Evolutionary conservation across 2,797 vertebrate genomes (phyloP).

Genomic region (Aulostomus chinensis): DNA sequence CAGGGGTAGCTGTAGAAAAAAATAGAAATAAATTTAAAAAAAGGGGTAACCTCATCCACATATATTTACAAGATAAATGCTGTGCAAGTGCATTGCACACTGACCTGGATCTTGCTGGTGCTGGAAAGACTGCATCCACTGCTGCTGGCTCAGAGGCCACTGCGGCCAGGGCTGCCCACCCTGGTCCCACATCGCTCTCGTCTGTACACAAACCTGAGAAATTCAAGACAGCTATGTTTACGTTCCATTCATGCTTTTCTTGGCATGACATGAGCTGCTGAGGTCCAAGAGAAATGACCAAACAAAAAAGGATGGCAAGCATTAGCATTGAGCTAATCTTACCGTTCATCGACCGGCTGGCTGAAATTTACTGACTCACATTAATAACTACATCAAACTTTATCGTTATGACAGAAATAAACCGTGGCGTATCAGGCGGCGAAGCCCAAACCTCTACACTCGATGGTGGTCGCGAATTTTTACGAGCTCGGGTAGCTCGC

Average conservation of each 20-base stretch:
- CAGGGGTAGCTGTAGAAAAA: no score
- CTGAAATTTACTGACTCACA: no score
- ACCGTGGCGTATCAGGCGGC: background rate
- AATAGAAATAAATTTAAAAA: no score
- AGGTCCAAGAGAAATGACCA: background rate
- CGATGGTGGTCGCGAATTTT: background rate
- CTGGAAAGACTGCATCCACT: constrained; percentile 99
- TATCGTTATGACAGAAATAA: constrained; percentile 7
- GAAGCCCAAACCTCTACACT: background rate
- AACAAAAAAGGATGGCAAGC: background rate
- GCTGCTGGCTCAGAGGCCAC: constrained; percentile 98
- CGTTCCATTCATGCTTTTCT: no score
- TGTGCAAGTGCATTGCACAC: constrained; percentile 40
- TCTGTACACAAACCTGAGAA: constrained; percentile 56
- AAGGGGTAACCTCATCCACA: no score
- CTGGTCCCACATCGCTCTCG: constrained; percentile 95
- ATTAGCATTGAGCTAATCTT: constrained; percentile 31
- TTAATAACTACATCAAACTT: no score
- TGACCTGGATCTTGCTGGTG: constrained; percentile 98
- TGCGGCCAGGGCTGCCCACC: constrained; percentile 99
- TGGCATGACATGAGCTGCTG: background rate
- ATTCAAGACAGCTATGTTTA: background rate
- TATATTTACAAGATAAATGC: background rate
- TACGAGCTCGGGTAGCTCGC: constrained; percentile 18
- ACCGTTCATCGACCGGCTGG: constrained; percentile 4